A percentile compares a stretch with the other conserved stretches of the same genome.
Evolutionary conservation across 1,140 invertebrate genomes (phyloP).

Genomic region (Apis cerana): DNA sequence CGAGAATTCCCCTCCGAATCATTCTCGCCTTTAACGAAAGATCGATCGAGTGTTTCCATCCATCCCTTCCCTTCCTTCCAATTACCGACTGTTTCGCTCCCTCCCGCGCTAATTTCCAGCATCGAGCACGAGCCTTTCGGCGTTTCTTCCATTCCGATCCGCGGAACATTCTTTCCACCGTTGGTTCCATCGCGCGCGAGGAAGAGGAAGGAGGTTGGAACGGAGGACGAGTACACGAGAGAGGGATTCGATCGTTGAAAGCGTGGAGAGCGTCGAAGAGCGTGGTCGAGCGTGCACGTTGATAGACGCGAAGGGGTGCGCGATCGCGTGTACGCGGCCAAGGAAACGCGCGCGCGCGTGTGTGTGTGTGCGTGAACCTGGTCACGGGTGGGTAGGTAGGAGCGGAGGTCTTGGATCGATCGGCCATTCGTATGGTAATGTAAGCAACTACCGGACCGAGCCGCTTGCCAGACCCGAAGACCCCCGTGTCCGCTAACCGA

Average conservation of each 20-base stretch:
- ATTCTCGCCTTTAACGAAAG: conserved; percentile 31
- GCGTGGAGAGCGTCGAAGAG: neutral
- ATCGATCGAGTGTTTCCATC: conserved; percentile 35
- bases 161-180: no score
- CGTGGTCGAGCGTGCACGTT: neutral
- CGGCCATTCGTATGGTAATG: conserved; percentile 80
- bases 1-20: conserved; percentile 19
- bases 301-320: neutral
- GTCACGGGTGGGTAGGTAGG: conserved; percentile 49
- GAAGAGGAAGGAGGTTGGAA: no score
- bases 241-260: no score
- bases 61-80: neutral
- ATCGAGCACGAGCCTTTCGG: no score
- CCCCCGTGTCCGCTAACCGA: conserved; percentile 56
- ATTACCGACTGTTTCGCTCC: no score
- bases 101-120: no score
- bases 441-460: conserved; percentile 77
- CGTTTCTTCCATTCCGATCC: no score
- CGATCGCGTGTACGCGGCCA: neutral
- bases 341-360: neutral
- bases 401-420: conserved; percentile 73
- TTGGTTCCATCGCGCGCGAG: no score
- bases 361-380: neutral
- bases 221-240: no score
- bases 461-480: conserved; percentile 72